Evolutionary conservation across 2,888 invertebrate species (phyloP).

Genomic region (Pachliopta kotzebuea): DNA sequence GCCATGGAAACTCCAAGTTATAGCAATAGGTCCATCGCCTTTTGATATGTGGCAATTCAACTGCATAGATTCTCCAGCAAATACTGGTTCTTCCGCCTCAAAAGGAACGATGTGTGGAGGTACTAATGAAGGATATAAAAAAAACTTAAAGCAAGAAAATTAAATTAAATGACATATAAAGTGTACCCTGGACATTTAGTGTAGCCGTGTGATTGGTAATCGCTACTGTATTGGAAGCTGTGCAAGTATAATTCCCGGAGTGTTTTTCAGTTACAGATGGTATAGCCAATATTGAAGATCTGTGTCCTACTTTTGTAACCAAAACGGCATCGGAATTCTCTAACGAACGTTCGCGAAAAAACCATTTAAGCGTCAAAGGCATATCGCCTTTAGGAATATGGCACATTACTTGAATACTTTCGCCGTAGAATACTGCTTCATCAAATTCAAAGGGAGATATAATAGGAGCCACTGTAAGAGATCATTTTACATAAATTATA

Average conservation of each 20-base stretch:
- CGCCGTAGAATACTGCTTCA: slow-evolving; percentile 78
- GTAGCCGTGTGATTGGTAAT: slow-evolving; percentile 82
- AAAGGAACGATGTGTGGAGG: slow-evolving; percentile 68
- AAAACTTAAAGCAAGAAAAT: slow-evolving; percentile 45
- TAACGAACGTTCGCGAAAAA: slow-evolving; percentile 81
- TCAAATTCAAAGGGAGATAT: slow-evolving; percentile 82
- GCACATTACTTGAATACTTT: slow-evolving; percentile 81
- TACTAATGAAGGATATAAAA: slow-evolving; percentile 39
- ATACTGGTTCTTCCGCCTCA: slow-evolving; percentile 81
- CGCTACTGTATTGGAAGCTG: slow-evolving; percentile 85
- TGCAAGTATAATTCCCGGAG: slow-evolving; percentile 88
- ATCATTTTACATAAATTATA: slow-evolving; percentile 28
- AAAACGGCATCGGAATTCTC: slow-evolving; percentile 64
- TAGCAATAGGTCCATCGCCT: slow-evolving; percentile 86
- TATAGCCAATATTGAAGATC: slow-evolving; percentile 83
- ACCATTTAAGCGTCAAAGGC: slow-evolving; percentile 86
- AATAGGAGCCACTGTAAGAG: slow-evolving; percentile 79
- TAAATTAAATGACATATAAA: slow-evolving; percentile 45
- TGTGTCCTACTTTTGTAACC: slow-evolving; percentile 80
- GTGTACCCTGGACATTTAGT: slow-evolving; percentile 84
- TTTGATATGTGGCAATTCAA: slow-evolving; percentile 83
- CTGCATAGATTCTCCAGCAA: slow-evolving; percentile 83
- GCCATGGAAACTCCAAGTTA: slow-evolving; percentile 87
- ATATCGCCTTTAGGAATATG: slow-evolving; percentile 84
- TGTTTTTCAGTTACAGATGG: slow-evolving; percentile 84